Evolutionary conservation across 1,140 invertebrate species (phyloP).

Genomic region (Druon quercuslanigerum): DNA sequence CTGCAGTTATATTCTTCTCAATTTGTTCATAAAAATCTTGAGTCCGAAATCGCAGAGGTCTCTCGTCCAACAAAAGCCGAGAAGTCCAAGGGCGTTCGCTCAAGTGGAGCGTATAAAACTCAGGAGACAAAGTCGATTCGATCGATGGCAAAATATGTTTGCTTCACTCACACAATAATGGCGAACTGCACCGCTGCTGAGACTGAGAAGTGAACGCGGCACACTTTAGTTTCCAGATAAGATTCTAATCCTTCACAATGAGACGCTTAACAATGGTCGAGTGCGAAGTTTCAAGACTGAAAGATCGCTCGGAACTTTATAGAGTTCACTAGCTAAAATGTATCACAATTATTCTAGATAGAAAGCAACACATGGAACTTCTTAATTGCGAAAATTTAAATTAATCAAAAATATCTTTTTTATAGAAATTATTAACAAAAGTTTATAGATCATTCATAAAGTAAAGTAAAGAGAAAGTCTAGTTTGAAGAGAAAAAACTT

Average conservation of each 20-base stretch:
- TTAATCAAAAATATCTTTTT: too few relatives aligned
- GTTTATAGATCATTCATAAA: too few relatives aligned
- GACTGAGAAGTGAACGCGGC: slow-evolving; percentile 23
- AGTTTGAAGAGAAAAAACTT: too few relatives aligned
- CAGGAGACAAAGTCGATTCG: background rate
- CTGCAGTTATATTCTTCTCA: too few relatives aligned
- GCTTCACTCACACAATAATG: slow-evolving; percentile 13
- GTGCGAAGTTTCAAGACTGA: background rate
- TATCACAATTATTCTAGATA: background rate
- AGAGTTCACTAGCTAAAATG: background rate
- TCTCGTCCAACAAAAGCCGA: background rate
- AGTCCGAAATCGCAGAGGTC: slow-evolving; percentile 4
- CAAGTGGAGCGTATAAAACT: background rate
- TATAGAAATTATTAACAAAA: too few relatives aligned
- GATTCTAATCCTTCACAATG: slow-evolving; percentile 2
- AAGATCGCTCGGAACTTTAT: slow-evolving; percentile 3
- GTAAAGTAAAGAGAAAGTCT: too few relatives aligned
- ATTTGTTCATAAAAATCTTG: background rate
- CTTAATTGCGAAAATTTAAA: too few relatives aligned
- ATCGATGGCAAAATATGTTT: slow-evolving; percentile 23
- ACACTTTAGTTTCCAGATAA: slow-evolving; percentile 11
- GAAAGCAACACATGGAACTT: background rate
- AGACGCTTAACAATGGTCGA: background rate
- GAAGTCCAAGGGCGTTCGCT: background rate
- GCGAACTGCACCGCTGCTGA: slow-evolving; percentile 15